Base-by-base conservation (phyloP, 2,888 invertebrate species). In the Galeruca laticollis region DNA sequence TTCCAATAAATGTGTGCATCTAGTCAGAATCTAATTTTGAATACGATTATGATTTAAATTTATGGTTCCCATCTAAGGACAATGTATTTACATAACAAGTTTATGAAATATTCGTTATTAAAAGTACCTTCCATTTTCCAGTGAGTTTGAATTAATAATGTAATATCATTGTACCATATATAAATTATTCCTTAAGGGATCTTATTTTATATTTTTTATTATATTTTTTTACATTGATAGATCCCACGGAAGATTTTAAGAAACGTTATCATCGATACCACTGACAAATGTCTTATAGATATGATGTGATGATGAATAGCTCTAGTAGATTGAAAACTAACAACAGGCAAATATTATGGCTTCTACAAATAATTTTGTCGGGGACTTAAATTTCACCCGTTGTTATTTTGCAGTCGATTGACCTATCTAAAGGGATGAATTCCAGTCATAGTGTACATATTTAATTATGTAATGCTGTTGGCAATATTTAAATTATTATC, bases 371-470 rank as follows among this genome's bases (percentile, higher is more conserved):
- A 5, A 1, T 51, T 11, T 51, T 51, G 3, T 0, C 18, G 15
- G 18, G 15, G 4, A 10, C 18, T 10, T 57, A 18, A 31, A 5
- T 57, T 15, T 15, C 15, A 57, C 18, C 10, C n/a, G 35, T 52
- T n/a, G 21, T 21, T 15, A 37, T 8, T 65, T 59, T n/a, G 52
- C 51, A 26, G 43, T 63, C 35, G 33, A 26, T 33, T 51, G 67
- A 66, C 63, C 71, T 63, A 67, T 61, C 65, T 35, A 56, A 77
- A 81, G 79, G 76, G 83, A 83, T 82, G 83, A 84, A 83, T 83
- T 84, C 84, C 84, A 84, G 83, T 84, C 83, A 82, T 81, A 68
- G 78, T 83, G 81, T 82, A 81, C 80, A 81, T 82, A 78, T 77
- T 77, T 77, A 79, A 73, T 79, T 78, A 78, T 79, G 79, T 79